These are phyloP conservation scores for Morone chrysops DNA, from an alignment of 2,113 vertebrate genomes.

Conservation along the genomic window DNA sequence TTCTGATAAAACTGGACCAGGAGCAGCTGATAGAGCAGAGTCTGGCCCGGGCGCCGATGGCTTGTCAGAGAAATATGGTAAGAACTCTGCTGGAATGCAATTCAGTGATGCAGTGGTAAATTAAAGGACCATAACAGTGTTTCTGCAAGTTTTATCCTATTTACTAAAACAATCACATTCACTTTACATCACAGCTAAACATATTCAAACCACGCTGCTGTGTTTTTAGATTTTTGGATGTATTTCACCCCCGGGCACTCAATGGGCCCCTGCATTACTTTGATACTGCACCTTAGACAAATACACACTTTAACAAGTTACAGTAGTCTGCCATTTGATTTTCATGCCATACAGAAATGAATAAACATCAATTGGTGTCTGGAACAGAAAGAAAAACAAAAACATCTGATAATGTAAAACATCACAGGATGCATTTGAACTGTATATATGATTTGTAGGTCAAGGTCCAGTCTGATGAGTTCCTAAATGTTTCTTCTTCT, in stretches of 20 bases:
- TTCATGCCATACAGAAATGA: not conserved
- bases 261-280: not conserved
- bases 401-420: not conserved
- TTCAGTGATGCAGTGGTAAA: not conserved
- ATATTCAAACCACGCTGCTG: not conserved
- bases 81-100: slow-evolving; percentile 54
- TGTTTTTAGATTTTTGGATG: not conserved
- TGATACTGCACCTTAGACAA: no score
- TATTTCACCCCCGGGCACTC: not conserved
- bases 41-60: slow-evolving; percentile 83
- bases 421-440: not conserved
- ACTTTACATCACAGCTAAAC: not conserved
- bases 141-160: slow-evolving; percentile 1
- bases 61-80: slow-evolving; percentile 90
- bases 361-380: not conserved
- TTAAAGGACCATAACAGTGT: not conserved
- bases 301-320: not conserved
- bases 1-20: slow-evolving; percentile 83
- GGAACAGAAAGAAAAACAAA: not conserved
- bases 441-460: not conserved
- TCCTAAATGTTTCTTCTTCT: not conserved
- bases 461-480: not conserved
- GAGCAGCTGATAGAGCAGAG: slow-evolving; percentile 71
- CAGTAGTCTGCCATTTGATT: not conserved
- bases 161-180: not conserved